Evolutionary conservation across 2,113 vertebrate species (phyloP), one percentile per base, ranked within the genome.

Genomic region (Salvelinus namaycush): DNA sequence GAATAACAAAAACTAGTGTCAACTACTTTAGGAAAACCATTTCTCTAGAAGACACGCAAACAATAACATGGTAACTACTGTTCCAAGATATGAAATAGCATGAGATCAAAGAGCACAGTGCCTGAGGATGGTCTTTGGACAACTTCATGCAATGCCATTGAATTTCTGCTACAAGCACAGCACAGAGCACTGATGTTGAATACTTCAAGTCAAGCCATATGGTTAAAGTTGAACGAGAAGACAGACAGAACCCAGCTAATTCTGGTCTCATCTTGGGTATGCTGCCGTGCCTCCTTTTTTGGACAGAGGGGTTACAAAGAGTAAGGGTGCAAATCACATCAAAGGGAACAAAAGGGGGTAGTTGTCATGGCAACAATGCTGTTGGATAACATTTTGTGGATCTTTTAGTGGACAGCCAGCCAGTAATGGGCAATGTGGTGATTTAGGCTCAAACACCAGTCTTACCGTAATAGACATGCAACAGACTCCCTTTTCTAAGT

Each of bases 401-500:
- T 64, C 31, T 34, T 12, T 39, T 39, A 22, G 51, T 73, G 27
- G 29, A 22, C 57, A 72, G 39, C 70, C 29, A 49, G 59, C 39
- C 24, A 51, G 62, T 49, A 13, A 31, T 31, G 4, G 26, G 51
- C 22, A 71, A 71, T 54, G 69, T 71, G 69, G 24, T 26, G 44
- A 54, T 71, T 54, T 27, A 27, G 22, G n/a, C 44, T 0, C 20
- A 71, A 48, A 26, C 48, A 49, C 1, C 69, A 22, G 8, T 27
- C 48, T n/a, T 39, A 26, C 26, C 49, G 3, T 18, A 60, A 20
- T 60, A 59, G 27, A 68, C 67, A 34, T 34, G 9, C 31, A 62
- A n/a, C 11, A 65, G 71, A 60, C 8, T 70, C 62, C n/a, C 24
- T 62, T 62, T 76, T 70, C 75, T 49, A 69, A 62, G 57, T 6